phyloP scores from a whole-genome alignment of 23 tunicate species.

The Pegea sp. region DNA sequence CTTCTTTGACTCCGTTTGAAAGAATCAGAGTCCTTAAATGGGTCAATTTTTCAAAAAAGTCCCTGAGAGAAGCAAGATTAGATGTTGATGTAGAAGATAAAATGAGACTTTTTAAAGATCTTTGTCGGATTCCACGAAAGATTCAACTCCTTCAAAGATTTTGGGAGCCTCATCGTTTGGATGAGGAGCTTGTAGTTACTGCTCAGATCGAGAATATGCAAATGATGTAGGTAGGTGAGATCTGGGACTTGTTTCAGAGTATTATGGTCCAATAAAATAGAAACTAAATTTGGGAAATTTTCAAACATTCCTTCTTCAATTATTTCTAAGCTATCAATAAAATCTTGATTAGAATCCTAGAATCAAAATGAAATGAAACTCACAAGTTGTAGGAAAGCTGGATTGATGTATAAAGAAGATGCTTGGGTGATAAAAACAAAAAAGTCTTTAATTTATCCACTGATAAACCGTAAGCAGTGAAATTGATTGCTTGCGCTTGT shows the following conservation, averaged over 20 bases:
- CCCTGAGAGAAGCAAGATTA: background rate
- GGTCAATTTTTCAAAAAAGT: background rate
- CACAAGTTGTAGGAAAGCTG: too few relatives aligned
- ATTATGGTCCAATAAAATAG: constrained; percentile 2
- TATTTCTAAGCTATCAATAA: too few relatives aligned
- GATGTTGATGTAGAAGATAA: background rate
- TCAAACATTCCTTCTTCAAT: background rate
- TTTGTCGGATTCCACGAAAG: background rate
- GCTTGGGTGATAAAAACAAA: too few relatives aligned
- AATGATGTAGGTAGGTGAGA: background rate
- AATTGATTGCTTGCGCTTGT: too few relatives aligned
- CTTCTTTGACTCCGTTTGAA: constrained; percentile 4
- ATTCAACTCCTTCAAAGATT: background rate
- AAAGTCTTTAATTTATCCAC: too few relatives aligned
- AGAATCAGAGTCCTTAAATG: constrained; percentile 1
- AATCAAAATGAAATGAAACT: too few relatives aligned
- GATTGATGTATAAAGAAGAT: too few relatives aligned
- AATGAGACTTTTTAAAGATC: background rate
- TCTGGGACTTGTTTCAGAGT: constrained; percentile 1
- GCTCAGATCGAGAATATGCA: background rate
- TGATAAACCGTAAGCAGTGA: too few relatives aligned
- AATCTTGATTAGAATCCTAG: too few relatives aligned
- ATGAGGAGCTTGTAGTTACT: too few relatives aligned
- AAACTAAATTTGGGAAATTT: background rate
- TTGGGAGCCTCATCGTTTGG: too few relatives aligned